Base-by-base conservation (phyloP, 1,140 invertebrate genomes). In the Drosophila pallidifrons region DNA sequence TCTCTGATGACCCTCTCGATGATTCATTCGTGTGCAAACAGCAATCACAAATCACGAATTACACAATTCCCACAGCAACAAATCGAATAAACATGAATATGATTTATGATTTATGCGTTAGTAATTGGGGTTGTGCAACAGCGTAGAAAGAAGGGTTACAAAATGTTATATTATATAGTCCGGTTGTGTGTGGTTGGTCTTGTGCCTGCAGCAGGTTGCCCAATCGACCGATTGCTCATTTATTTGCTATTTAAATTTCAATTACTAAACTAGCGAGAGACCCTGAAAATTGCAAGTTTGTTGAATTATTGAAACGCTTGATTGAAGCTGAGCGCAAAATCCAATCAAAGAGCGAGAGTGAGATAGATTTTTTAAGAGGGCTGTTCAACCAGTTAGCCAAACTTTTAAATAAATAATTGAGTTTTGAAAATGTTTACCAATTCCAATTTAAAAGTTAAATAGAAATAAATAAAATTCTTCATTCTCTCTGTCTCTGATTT, bases 161-260 rank as follows among this genome's bases (percentile, higher is more conserved):
- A 4, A 25, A 25, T 10, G 13, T 45, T 20, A 38, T 11, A 32
- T 32, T 32, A 32, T 32, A 32, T 32, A 32, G 30, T 32, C 5
- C 30, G 7, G 2, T 32, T 32, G 5, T 16, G 8, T 15, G 6
- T 20, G 2, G 20, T 3, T 20, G 20, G 20, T 3, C 0, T 20
- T 20, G 20, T 25, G 20, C 20, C 20, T 25, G 20, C 7, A 16
- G 8, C 30, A 15, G 41, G 20, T 38, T 8, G 11, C n/a, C 7
- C 32, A 49, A 13, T 64, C 58, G 30, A 43, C 11, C 16, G 38
- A 13, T n/a, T 16, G 35, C 59, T 30, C 81, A 77, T 87, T 88
- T 80, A 80, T 82, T 82, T 74, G 71, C 69, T 79, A 88, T 88
- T 87, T 87, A 87, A 82, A 87, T 83, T 87, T 87, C 83, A 87